A percentile compares a stretch with the other conserved stretches of the same genome.
Conservation (phyloP, 2,113 vertebrate genomes). For the Orthochromis malagaraziensis region DNA sequence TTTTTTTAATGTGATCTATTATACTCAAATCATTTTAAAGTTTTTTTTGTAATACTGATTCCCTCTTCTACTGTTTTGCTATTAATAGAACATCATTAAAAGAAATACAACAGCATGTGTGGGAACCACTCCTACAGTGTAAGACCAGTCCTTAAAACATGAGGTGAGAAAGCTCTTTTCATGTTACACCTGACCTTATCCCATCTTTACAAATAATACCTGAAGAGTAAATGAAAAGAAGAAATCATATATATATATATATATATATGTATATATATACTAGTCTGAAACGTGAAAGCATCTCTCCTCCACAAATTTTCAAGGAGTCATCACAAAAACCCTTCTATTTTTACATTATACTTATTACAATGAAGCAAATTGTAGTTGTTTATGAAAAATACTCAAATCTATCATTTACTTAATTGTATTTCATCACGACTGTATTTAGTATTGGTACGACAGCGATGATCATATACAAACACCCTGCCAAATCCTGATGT, state of each 20-base stretch:
- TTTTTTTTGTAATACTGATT: neutral
- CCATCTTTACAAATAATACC: neutral
- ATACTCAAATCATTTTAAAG: neutral
- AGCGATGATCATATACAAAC: neutral
- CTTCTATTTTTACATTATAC: neutral
- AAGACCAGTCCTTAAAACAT: neutral
- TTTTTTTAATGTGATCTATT: neutral
- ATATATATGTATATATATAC: neutral
- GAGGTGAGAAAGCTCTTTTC: neutral
- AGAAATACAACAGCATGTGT: neutral
- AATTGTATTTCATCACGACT: neutral
- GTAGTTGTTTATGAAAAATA: neutral
- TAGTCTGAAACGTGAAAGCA: neutral
- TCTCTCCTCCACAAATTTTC: neutral
- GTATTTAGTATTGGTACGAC: neutral
- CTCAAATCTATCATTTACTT: constrained; percentile 14
- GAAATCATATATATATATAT: neutral
- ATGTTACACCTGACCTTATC: neutral
- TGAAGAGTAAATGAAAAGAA: neutral
- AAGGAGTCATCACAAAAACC: neutral
- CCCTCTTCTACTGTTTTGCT: neutral
- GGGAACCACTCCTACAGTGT: neutral
- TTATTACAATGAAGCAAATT: neutral
- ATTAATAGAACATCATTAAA: neutral
- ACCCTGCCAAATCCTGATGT: neutral